Evolutionary conservation across 2,113 vertebrate species (phyloP).

Genomic region (Vulpes ferrilata): DNA sequence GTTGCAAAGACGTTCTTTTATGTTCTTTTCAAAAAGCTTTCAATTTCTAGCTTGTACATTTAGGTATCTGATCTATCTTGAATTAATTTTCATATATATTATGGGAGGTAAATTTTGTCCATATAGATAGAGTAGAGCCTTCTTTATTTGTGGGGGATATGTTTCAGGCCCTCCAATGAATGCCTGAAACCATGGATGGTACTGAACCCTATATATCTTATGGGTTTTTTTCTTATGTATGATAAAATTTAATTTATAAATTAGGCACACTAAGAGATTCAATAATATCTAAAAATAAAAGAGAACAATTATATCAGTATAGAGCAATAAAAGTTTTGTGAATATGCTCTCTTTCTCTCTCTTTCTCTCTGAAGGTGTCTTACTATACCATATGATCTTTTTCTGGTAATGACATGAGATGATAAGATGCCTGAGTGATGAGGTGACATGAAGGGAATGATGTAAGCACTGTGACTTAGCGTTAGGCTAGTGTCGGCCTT

Average conservation of each 20-base stretch:
- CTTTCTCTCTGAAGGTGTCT: not conserved
- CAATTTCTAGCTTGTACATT: not conserved
- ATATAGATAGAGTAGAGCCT: not conserved
- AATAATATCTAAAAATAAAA: not conserved
- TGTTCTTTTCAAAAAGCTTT: not conserved
- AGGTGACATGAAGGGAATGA: not conserved
- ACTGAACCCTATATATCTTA: not conserved
- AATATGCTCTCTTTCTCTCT: not conserved
- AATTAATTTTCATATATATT: not conserved
- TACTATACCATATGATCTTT: fast-evolving
- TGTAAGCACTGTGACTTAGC: fast-evolving
- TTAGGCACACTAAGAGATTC: not conserved
- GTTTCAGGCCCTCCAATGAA: not conserved
- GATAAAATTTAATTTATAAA: not conserved
- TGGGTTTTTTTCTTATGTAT: not conserved
- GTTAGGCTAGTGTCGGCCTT: not conserved
- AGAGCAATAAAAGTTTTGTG: not conserved
- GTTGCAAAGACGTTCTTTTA: not conserved
- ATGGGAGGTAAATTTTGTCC: not conserved
- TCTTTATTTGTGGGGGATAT: not conserved
- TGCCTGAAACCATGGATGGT: not conserved
- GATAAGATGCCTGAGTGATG: not conserved
- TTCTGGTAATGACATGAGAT: not conserved
- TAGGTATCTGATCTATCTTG: not conserved
- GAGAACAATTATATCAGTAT: not conserved